phyloP scores from a whole-genome alignment of 1,140 invertebrate species.

The Drosophila yakuba region DNA sequence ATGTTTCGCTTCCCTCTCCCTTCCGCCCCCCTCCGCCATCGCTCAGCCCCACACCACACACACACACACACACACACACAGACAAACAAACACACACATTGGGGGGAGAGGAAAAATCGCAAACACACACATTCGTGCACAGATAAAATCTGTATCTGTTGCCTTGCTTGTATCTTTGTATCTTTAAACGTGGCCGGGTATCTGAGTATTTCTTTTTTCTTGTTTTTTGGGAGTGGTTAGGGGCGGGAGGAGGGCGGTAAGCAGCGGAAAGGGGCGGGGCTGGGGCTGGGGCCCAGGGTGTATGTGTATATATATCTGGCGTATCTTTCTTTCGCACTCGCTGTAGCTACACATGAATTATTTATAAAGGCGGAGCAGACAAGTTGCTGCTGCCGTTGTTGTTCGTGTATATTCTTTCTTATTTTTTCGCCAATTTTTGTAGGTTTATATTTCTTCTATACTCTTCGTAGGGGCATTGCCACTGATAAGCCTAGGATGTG shows the following conservation, averaged over 20 bases:
- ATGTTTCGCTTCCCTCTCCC: constrained; percentile 59
- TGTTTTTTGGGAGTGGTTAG: constrained; percentile 38
- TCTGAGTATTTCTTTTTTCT: constrained; percentile 46
- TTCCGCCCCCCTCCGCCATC: too few species aligned
- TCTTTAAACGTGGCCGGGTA: constrained; percentile 76
- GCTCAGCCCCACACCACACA: not conserved
- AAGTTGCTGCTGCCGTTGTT: constrained; percentile 78
- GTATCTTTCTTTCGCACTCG: constrained; percentile 80
- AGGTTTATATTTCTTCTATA: constrained; percentile 30
- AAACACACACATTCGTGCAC: constrained; percentile 29
- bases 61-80: constrained; percentile 31
- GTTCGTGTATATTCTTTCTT: constrained; percentile 59
- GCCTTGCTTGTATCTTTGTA: constrained; percentile 75
- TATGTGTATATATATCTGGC: constrained; percentile 62
- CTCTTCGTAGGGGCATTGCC: constrained; percentile 10
- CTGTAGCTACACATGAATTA: constrained; percentile 84
- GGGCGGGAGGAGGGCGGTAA: not conserved
- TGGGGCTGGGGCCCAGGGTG: constrained; percentile 19
- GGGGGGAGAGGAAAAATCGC: constrained; percentile 15
- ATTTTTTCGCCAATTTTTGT: constrained; percentile 56
- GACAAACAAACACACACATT: constrained; percentile 17
- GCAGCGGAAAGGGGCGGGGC: not conserved
- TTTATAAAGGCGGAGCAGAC: constrained; percentile 85
- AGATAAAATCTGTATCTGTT: constrained; percentile 65
- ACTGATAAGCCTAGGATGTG: too few species aligned